Conservation (phyloP, 2,113 vertebrate species). For the Nycticorax nycticorax region DNA sequence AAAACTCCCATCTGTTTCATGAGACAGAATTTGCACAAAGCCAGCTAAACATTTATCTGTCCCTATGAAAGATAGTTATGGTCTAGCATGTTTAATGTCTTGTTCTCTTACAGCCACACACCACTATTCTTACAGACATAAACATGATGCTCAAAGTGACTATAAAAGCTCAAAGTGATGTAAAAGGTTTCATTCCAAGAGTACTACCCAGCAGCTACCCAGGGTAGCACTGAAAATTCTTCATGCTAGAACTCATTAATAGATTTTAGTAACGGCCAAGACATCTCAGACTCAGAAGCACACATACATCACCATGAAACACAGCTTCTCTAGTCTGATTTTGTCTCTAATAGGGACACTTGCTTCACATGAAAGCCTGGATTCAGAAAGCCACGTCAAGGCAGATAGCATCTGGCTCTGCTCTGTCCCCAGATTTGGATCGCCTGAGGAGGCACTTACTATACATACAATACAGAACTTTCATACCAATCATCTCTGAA, state of each 20-base stretch:
- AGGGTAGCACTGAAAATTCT: not conserved
- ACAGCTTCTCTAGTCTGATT: not conserved
- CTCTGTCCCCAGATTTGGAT: not conserved
- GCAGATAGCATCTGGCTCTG: slow-evolving; percentile 12
- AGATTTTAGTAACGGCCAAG: not conserved
- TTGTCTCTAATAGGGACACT: not conserved
- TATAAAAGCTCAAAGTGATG: not conserved
- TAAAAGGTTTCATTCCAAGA: not conserved
- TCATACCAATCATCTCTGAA: not conserved
- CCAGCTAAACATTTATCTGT: not conserved
- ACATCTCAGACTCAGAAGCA: not conserved
- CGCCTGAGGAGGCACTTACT: slow-evolving; percentile 2
- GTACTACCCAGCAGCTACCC: not conserved
- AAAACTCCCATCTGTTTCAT: not conserved
- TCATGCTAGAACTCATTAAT: not conserved
- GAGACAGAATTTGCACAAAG: not conserved
- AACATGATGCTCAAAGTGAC: not conserved
- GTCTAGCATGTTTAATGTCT: not conserved
- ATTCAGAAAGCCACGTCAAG: slow-evolving; percentile 13
- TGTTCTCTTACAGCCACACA: not conserved
- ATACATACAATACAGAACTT: slow-evolving; percentile 36
- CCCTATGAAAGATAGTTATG: not conserved
- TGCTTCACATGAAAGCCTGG: slow-evolving; percentile 8
- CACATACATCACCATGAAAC: not conserved
- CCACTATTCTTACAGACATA: not conserved